Base-by-base conservation (phyloP, 2,113 vertebrate genomes). In the Siniperca knerii region DNA sequence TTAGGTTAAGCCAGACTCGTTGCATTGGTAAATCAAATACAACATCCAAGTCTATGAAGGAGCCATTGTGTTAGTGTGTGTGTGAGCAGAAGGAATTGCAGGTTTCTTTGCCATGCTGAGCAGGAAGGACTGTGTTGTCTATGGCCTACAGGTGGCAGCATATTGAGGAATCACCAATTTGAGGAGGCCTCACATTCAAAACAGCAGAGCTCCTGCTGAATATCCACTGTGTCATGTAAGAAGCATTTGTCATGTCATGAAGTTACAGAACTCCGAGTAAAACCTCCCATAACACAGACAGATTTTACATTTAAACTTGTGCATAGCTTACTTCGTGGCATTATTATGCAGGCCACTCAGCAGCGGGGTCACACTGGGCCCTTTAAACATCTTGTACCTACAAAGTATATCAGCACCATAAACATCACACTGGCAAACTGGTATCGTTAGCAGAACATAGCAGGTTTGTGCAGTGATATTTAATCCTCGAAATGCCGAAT, bases 61-160 rank as follows among this genome's bases (percentile, higher is more conserved):
- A 35, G 52, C 44, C 54, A 21, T 8, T 21, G 40, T 55, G 52
- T 67, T 13, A 44, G 57, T 42, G 44, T 23, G 37, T 16, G 33
- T 25, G 40, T 40, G 61, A 50, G 40, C 52, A 48, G 21, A 55
- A 44, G 21, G 21, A 44, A 1, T 50, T 42, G 50, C 65, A 21
- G 78, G 23, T 62, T 48, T 61, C 29, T 68, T 0, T 16, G 25
- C 35, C 64, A n/a, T 2, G 20, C 16, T 66, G 54, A 70, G n/a
- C 64, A 62, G 73, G 23, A 12, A 18, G 64, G 20, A 13, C 9
- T 2, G 29, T 84, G 23, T 42, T 50, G 8, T 11, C 21, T 65
- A 12, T 55, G 79, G 74, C 94, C 93, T 94, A 92, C 87, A 93
- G 94, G 87, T 83, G 91, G 90, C 93, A 93, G 90, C 87, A 90